Percentiles rank a stretch among this genome's conserved stretches.
Conservation (phyloP, 2,113 vertebrate genomes). For the Dunckerocampus dactyliophorus region DNA sequence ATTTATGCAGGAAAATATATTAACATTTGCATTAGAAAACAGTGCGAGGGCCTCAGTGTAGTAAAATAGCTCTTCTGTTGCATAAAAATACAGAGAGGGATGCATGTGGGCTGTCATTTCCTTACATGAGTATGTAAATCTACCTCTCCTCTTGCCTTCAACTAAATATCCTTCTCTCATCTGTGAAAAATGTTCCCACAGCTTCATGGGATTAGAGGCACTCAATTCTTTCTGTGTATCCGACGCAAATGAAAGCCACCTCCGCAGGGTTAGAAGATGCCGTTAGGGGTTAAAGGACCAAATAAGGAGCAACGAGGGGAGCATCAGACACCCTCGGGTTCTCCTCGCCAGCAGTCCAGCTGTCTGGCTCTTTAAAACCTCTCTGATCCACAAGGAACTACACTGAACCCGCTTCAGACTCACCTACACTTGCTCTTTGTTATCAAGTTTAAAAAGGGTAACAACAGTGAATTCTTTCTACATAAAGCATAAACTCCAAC, state of each 20-base stretch:
- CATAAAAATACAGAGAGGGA: conserved; percentile 47
- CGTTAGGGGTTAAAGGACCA: conserved; percentile 18
- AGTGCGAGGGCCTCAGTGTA: conserved; percentile 79
- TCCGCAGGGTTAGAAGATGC: conserved; percentile 28
- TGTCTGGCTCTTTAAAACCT: conserved; percentile 59
- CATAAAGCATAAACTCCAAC: conserved; percentile 33
- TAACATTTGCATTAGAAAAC: conserved; percentile 88
- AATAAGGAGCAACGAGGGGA: conserved; percentile 27
- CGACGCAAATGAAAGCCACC: conserved; percentile 33
- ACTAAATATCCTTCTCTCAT: conserved; percentile 62
- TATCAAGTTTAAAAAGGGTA: conserved; percentile 15
- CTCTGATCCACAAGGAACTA: conserved; percentile 33
- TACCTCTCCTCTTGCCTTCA: conserved; percentile 44
- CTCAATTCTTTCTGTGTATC: conserved; percentile 67
- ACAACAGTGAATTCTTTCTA: conserved; percentile 24
- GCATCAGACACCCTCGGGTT: conserved; percentile 15
- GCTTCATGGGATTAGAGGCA: conserved; percentile 54
- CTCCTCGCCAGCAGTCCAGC: conserved; percentile 71
- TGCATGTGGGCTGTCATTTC: conserved; percentile 41
- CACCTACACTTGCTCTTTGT: conserved; percentile 25
- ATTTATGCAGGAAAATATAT: conserved; percentile 77
- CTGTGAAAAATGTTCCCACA: conserved; percentile 58
- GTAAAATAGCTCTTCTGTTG: conserved; percentile 65
- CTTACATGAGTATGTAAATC: conserved; percentile 48
- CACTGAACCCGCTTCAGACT: conserved; percentile 14